Evolutionary conservation across 64 coral and sea anemone genomes (phyloP), one percentile per base, ranked within the genome.

Genomic region (Montipora sp.): DNA sequence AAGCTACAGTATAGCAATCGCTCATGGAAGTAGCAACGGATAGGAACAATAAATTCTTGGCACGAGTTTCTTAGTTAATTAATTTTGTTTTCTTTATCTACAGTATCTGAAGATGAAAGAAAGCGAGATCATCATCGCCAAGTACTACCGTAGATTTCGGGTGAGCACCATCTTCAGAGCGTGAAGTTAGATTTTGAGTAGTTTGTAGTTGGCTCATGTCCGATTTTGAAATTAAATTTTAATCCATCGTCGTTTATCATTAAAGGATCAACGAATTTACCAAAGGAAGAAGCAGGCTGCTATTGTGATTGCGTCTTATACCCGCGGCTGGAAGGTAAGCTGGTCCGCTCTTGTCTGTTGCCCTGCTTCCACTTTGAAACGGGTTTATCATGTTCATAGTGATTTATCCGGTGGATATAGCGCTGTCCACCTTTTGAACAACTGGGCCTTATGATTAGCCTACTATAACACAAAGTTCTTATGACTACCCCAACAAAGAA

Each of bases 261-360:
- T 57, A 19, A 49, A 98, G 97, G 97, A 95, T 90, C 91, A 87
- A 75, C 89, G 91, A 24, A 77, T 78, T 23, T 98, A 98, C 82
- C 94, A 84, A 7, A 85, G 47, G 19, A 88, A 92, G 92, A 91
- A 92, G 13, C 86, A 92, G 69, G 92, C 94, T 2, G 92, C 97
- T 15, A 98, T 98, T 67, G 21, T 96, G 14, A 96, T 98, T 47
- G 89, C 94, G 22, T 92, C 83, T 55, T 98, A 89, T 57, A 84
- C 78, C 21, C 90, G 97, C 76, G 97, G 97, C 71, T 98, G 97
- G 97, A 95, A 95, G 97, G 97, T 98, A 89, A 24, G 80, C 44
- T 18, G 5, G 13, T 47, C 19, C 13, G 14, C 60, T 63, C 68
- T 19, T 57, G 53, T 57, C 53, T 8, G 7, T 57, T 57, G 0